phyloP scores from a whole-genome alignment of 2,797 vertebrate genomes.

The Gadopsis marmoratus region DNA sequence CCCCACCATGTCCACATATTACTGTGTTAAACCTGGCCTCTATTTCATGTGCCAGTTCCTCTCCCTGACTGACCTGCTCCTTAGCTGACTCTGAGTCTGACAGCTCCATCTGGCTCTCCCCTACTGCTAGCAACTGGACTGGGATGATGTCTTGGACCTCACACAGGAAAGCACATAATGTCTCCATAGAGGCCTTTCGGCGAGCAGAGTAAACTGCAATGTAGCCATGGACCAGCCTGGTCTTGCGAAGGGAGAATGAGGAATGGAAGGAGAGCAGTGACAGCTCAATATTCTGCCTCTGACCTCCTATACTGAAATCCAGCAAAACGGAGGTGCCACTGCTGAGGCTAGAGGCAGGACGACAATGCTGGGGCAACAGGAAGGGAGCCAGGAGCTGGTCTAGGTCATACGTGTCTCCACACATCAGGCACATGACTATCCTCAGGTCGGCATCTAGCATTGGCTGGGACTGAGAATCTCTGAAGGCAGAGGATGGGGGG shows the following conservation, averaged over 20 bases:
- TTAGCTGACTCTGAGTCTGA: slow-evolving; percentile 89
- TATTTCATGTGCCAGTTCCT: slow-evolving; percentile 95
- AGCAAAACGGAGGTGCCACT: slow-evolving; percentile 89
- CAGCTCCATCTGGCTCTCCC: slow-evolving; percentile 88
- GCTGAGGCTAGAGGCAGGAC: slow-evolving; percentile 85
- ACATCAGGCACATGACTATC: slow-evolving; percentile 96
- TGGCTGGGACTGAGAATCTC: slow-evolving; percentile 87
- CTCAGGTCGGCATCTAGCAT: slow-evolving; percentile 89
- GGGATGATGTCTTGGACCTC: slow-evolving; percentile 98
- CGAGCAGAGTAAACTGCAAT: slow-evolving; percentile 93
- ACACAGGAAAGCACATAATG: slow-evolving; percentile 94
- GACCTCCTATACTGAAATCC: slow-evolving; percentile 88
- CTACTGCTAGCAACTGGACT: slow-evolving; percentile 92
- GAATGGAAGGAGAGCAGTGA: slow-evolving; percentile 95
- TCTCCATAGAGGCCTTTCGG: slow-evolving; percentile 94
- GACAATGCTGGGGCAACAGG: slow-evolving; percentile 89
- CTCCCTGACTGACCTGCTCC: slow-evolving; percentile 92
- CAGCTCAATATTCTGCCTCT: slow-evolving; percentile 90
- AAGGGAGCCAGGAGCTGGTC: slow-evolving; percentile 94
- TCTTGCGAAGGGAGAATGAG: slow-evolving; percentile 94
- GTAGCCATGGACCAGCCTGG: slow-evolving; percentile 93
- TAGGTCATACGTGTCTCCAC: slow-evolving; percentile 91
- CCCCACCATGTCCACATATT: slow-evolving; percentile 88
- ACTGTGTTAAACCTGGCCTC: slow-evolving; percentile 90
- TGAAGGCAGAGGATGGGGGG: slow-evolving; percentile 84